phyloP scores from a whole-genome alignment of 2,797 vertebrate genomes.

The Anguilla marmorata region DNA sequence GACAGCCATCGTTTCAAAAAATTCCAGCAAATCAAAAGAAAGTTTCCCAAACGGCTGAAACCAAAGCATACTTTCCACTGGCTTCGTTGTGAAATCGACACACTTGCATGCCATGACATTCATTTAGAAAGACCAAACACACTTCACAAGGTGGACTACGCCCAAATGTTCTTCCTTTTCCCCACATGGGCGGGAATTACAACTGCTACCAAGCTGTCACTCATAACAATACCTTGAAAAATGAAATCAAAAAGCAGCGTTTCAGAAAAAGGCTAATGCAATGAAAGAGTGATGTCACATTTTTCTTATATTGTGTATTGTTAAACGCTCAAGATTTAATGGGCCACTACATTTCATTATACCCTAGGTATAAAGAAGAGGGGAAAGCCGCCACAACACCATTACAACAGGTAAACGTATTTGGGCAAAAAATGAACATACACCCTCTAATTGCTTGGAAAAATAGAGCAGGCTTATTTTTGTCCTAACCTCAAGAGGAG shows the following conservation, averaged over 20 bases:
- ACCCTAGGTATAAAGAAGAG: neutral
- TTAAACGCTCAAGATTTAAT: neutral
- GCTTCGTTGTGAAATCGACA: neutral
- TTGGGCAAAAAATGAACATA: neutral
- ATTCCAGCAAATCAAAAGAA: neutral
- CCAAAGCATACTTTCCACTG: neutral
- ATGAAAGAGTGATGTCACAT: neutral
- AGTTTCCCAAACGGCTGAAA: neutral
- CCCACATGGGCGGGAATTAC: neutral
- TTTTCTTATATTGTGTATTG: neutral
- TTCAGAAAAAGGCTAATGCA: neutral
- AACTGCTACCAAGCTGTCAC: neutral
- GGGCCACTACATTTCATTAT: neutral
- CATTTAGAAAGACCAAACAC: neutral
- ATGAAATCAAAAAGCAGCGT: neutral
- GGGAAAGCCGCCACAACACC: neutral
- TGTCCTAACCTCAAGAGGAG: neutral
- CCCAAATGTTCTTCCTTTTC: neutral
- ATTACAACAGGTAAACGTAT: neutral
- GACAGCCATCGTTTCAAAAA: neutral
- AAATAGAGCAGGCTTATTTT: neutral
- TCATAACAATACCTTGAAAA: neutral
- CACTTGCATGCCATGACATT: constrained; percentile 4
- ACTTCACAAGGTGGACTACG: neutral
- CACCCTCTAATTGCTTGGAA: neutral